Base-by-base conservation (phyloP, 1,140 invertebrate species). In the Paralvinella palmiformis region DNA sequence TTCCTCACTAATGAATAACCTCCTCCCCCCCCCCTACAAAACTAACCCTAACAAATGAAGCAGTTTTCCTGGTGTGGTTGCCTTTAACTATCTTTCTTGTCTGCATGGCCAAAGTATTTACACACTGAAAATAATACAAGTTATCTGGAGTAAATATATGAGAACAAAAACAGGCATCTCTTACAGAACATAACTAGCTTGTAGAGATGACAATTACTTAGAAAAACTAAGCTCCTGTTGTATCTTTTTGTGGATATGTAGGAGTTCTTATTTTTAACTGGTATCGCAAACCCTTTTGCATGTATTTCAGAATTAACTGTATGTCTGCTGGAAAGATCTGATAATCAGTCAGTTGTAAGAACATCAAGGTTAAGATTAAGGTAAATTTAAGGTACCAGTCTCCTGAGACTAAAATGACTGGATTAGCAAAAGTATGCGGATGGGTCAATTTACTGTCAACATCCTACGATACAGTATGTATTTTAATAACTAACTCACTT, bases 61-160 rank as follows among this genome's bases (percentile, higher is more conserved):
- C 85, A 1, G 90, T 91, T 83, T 89, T 89, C 69, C 87, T 85
- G 1, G 89, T 91, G 72, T 91, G 89, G 72, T 88, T 85, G 2
- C 89, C 88, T 63, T 87, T 85, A 2, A 92, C 86, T 45, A 90
- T 85, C 71, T 84, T 84, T 62, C 87, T 81, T 1, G 89, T 90
- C 72, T 88, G 86, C 66, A 91, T 86, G 0, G 89, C 84, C 63
- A 94, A 77, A 65, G 85, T 84, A 79, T 92, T 92, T 5, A 92
- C 91, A 81, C 86, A 87, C 87, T 90, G 75, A 62, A 77, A 73
- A 63, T 68, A 37, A 62, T 5, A 56, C 17, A 20, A 63, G 3
- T 22, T n/a, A 35, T 33, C 33, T 20, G 15, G 6, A 10, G 10
- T n/a, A 35, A 6, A 58, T 29, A 17, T 33, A 32, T 33, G 24